Percentiles rank a stretch among this genome's conserved stretches.
phyloP scores from a whole-genome alignment of 2,797 vertebrate species.

The Brachyrhaphis roseni region DNA sequence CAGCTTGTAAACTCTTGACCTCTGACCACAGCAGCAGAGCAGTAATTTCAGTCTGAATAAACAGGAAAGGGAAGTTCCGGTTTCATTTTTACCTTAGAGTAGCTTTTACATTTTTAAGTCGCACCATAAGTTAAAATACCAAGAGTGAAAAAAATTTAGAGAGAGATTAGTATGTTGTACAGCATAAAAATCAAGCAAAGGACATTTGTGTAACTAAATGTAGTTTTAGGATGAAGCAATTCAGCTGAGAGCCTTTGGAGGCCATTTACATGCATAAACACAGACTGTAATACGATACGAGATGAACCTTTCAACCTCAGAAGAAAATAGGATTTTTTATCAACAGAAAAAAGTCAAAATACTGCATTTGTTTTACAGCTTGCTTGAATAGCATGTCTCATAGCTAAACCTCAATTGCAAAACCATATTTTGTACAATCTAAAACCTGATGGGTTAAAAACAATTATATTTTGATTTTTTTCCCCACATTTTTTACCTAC shows the following conservation, averaged over 20 bases:
- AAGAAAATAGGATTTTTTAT: background rate
- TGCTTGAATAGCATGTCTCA: background rate
- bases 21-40: background rate
- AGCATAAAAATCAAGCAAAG: background rate
- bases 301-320: background rate
- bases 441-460: background rate
- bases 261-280: background rate
- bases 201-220: background rate
- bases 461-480: background rate
- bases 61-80: background rate
- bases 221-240: background rate
- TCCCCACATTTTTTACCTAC: no score
- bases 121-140: background rate
- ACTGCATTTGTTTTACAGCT: background rate
- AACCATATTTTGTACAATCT: background rate
- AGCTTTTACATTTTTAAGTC: background rate
- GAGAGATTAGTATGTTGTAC: background rate
- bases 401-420: background rate
- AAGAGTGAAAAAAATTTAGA: background rate
- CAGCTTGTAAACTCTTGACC: conserved; percentile 1
- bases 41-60: conserved; percentile 7
- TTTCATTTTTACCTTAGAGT: background rate
- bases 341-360: background rate
- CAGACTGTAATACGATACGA: background rate
- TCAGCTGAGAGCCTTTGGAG: background rate